These are phyloP conservation scores for Saturnia japonica DNA, from an alignment of 2,888 invertebrate species.

Conservation along the genomic window DNA sequence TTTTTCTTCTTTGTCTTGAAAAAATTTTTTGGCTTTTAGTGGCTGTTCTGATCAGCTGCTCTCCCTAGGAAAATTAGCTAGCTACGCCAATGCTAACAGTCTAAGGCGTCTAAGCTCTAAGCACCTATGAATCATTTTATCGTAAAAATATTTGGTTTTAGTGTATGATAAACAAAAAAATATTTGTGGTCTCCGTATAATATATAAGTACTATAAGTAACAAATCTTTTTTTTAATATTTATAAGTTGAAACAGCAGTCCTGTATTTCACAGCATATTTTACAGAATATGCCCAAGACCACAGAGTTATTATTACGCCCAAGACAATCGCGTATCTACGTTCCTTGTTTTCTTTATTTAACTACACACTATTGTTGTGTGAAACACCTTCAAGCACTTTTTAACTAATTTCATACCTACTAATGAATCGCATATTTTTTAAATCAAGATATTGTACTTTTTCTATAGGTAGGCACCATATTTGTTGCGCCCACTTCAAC, in stretches of 20 bases:
- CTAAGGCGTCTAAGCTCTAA: too few species aligned
- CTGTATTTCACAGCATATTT: neutral
- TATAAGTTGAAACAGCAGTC: neutral
- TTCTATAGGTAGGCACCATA: neutral
- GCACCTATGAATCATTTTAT: too few species aligned
- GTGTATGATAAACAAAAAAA: neutral
- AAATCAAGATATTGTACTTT: neutral
- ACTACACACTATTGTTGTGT: neutral
- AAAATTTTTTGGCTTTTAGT: too few species aligned
- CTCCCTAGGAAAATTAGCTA: too few species aligned
- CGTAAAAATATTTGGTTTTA: too few species aligned
- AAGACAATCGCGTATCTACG: neutral
- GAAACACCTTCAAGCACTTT: neutral
- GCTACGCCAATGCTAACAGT: too few species aligned
- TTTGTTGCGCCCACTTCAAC: neutral
- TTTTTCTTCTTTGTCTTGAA: too few species aligned
- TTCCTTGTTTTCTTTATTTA: neutral
- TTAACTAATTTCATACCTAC: neutral
- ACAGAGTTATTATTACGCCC: too few species aligned
- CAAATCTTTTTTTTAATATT: too few species aligned
- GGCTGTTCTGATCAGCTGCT: too few species aligned
- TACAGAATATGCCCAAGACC: neutral
- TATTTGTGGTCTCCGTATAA: neutral
- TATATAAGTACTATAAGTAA: too few species aligned
- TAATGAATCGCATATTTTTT: constrained; percentile 1